Evolutionary conservation across 2,113 vertebrate species (phyloP), one percentile per base, ranked within the genome.

Genomic region (Corythornis madagascariensis): DNA sequence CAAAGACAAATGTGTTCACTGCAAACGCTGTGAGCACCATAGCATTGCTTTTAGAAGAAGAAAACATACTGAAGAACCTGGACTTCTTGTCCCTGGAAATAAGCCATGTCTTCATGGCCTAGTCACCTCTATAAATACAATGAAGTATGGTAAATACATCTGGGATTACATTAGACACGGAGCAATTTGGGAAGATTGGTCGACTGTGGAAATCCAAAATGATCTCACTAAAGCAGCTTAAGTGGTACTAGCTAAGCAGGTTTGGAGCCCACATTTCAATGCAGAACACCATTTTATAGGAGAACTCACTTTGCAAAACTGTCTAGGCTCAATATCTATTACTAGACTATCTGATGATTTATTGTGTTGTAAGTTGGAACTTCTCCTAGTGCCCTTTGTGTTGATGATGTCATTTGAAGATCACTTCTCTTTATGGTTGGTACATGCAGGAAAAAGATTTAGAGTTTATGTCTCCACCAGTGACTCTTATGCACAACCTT

Each of bases 351-450:
- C 57, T 45, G 64, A 82, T 90, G 88, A 96, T 94, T 96, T 96
- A 97, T 74, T 86, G 61, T 69, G 72, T 79, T 63, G 28, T 92
- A 94, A 91, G 88, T 9, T 86, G 83, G 92, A 94, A 91, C 70
- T 92, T 93, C 92, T 94, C 88, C 89, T 86, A 52, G 75, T 88
- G 90, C 89, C 92, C 93, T 96, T 94, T 94, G 82, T 91, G 86
- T 89, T 96, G 92, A 95, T 94, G 92, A 93, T 89, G 91, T 88
- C 91, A 93, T 93, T 94, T 94, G 95, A 95, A 96, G 88, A 95
- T 93, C 72, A 93, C 43, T 71, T 83, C 64, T 89, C 69, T 83
- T 94, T 93, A 86, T 28, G 11, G 76, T 57, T 83, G 64, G 56
- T 71, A 61, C 57, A 67, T 17, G 72, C 75, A 86, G 19, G 64